A percentile compares a stretch with the other conserved stretches of the same genome.
Evolutionary conservation across 1,140 invertebrate genomes (phyloP).

Genomic region (Trichonephila clavipes): DNA sequence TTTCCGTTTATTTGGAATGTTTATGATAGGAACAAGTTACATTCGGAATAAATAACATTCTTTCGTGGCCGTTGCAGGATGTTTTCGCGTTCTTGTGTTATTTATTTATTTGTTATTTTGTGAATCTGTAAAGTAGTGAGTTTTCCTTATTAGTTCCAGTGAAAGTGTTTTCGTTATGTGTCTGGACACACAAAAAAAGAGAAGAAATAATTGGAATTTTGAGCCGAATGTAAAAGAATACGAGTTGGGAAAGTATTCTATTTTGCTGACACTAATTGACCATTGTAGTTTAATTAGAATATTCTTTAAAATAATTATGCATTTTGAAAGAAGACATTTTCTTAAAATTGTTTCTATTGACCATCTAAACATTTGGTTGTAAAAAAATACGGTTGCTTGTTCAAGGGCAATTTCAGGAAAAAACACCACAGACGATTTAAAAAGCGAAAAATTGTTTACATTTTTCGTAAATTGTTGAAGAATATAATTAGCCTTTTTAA

Average conservation of each 20-base stretch:
- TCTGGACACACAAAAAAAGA: neutral
- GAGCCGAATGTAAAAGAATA: neutral
- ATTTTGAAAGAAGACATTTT: no score
- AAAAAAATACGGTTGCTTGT: no score
- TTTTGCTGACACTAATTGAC: no score
- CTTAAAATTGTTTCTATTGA: no score
- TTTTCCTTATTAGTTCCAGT: neutral
- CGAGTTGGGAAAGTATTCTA: neutral
- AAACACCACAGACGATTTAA: no score
- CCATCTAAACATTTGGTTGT: no score
- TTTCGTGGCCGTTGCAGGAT: neutral
- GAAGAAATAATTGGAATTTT: neutral
- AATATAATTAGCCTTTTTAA: no score
- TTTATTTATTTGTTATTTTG: neutral
- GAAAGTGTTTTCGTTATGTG: neutral
- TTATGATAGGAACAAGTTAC: neutral
- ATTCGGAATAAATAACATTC: neutral
- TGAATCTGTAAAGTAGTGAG: neutral
- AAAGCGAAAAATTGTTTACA: no score
- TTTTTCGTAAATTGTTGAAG: no score
- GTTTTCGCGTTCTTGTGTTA: neutral
- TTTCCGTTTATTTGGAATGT: constrained; percentile 1
- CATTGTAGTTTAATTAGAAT: no score
- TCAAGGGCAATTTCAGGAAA: no score
- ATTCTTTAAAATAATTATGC: no score